Conservation (phyloP, 2,113 vertebrate genomes). For the Psilopogon haemacephalus region DNA sequence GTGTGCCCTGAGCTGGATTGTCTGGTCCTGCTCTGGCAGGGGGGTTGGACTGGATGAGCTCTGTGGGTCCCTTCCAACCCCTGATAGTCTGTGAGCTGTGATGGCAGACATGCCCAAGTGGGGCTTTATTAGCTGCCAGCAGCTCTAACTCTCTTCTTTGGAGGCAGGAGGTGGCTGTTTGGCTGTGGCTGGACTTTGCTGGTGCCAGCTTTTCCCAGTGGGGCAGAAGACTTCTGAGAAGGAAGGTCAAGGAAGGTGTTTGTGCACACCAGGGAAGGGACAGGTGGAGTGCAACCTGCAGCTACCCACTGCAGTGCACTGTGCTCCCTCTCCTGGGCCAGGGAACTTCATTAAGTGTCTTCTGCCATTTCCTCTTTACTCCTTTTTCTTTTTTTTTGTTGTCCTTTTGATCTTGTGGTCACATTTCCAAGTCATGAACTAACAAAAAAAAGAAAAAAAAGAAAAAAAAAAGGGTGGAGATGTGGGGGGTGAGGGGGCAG, state of each 20-base stretch:
- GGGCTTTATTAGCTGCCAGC: neutral
- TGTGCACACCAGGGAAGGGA: neutral
- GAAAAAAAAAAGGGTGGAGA: too few relatives aligned
- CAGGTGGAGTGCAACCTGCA: neutral
- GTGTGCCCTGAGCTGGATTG: too few relatives aligned
- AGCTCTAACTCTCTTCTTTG: neutral
- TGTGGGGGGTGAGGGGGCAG: neutral
- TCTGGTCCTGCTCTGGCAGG: too few relatives aligned
- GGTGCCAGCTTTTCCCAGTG: neutral
- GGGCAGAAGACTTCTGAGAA: neutral
- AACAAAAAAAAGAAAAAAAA: neutral
- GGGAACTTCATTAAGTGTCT: neutral
- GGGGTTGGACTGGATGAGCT: too few relatives aligned
- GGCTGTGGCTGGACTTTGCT: neutral
- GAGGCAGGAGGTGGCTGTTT: neutral
- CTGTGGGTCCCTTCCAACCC: too few relatives aligned
- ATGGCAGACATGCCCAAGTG: neutral
- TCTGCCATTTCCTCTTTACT: neutral
- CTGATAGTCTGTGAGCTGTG: too few relatives aligned
- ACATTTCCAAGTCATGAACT: neutral
- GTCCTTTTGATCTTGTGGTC: constrained; percentile 25
- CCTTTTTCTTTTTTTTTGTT: too few relatives aligned
- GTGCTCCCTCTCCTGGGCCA: neutral
- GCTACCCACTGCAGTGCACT: neutral
- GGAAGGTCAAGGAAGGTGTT: neutral